Evolutionary conservation across 2,888 invertebrate genomes (phyloP), one percentile per base, ranked within the genome.

Genomic region (Lagria hirta): DNA sequence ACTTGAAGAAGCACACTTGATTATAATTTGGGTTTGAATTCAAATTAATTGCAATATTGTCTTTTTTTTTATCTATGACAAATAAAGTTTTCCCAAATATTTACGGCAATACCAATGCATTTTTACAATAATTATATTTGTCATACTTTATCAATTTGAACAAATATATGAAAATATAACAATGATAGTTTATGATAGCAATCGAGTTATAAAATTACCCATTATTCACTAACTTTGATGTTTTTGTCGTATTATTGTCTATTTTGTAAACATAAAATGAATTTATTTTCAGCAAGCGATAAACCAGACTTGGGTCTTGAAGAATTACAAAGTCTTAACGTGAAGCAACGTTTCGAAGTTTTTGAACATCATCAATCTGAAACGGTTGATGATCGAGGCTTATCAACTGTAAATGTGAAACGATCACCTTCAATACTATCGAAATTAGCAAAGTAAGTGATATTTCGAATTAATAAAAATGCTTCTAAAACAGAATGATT

Each of bases 221-320:
- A 12, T 15, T 13, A 14, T 28, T 28, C n/a, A 13, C 10, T 33
- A 21, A 17, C 22, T 34, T 34, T 16, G 13, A 28, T 13, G 6
- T 8, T 5, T 13, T 16, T 4, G 5, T 24, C 4, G 8, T 7
- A 4, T 5, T 4, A 8, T 5, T 24, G 8, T 4, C 5, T 24
- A n/a, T n/a, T n/a, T n/a, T n/a, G n/a, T n/a, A n/a, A n/a, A n/a
- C n/a, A n/a, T n/a, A n/a, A n/a, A n/a, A n/a, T n/a, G n/a, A n/a
- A n/a, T n/a, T n/a, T n/a, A n/a, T 43, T 60, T 57, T 3, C 73
- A 90, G 90, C 90, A 21, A 89, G 89, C 41, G 88, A 89, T 71
- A 90, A 90, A 63, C 87, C 90, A 2, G 86, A 88, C 70, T 77
- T 90, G 29, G 92, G 91, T 1, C 75, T 92, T 6, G 88, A 88